These are phyloP conservation scores for Lycopodina hypogea DNA, from an alignment of 37 sponge, comb jelly and placozoan genomes.

Conservation along the genomic window DNA sequence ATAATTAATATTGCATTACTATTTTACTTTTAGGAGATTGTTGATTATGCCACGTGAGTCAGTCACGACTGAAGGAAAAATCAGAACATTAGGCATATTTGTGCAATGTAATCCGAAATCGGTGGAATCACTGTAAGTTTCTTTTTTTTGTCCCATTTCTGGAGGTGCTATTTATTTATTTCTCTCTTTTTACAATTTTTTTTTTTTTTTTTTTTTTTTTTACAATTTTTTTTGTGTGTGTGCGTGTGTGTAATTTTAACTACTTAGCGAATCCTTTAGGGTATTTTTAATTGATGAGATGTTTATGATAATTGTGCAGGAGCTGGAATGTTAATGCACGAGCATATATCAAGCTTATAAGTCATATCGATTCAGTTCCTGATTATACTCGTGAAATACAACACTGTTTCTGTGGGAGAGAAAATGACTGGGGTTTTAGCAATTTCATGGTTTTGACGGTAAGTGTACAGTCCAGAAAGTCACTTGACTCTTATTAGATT, in stretches of 20 bases:
- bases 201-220: too few relatives aligned
- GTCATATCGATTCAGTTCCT: constrained; percentile 35
- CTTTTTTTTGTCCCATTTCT: background rate
- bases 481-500: background rate
- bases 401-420: constrained; percentile 87
- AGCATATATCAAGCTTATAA: constrained; percentile 73
- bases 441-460: constrained; percentile 83
- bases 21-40: constrained; percentile 59
- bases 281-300: too few relatives aligned
- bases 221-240: too few relatives aligned
- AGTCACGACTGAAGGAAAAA: constrained; percentile 21
- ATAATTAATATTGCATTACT: background rate
- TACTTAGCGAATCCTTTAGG: too few relatives aligned
- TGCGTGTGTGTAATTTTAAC: too few relatives aligned
- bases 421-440: constrained; percentile 99
- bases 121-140: constrained; percentile 61
- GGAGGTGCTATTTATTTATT: background rate
- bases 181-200: too few relatives aligned
- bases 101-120: constrained; percentile 90
- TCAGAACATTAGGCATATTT: constrained; percentile 79
- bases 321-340: constrained; percentile 80
- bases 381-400: constrained; percentile 66
- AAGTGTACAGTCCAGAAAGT: background rate
- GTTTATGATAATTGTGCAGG: too few relatives aligned
- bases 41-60: constrained; percentile 74